A percentile compares a stretch with the other conserved stretches of the same genome.
These are phyloP conservation scores for Coracopsis vasa DNA, from an alignment of 2,113 vertebrate species.

Conservation along the genomic window DNA sequence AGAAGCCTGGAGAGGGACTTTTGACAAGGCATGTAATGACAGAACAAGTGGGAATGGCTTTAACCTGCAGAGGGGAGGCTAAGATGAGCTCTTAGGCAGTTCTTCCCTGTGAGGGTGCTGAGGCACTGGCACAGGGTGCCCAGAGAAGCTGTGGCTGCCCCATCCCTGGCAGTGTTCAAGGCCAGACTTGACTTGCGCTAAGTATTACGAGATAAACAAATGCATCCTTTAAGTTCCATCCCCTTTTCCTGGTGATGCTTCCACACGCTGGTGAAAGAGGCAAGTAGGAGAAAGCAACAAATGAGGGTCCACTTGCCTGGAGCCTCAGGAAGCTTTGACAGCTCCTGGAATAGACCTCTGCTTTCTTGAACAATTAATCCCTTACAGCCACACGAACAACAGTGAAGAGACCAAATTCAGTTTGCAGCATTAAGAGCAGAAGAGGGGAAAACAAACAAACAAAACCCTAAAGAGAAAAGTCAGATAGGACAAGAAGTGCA, in stretches of 20 bases:
- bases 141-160: neutral
- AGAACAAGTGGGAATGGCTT: neutral
- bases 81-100: neutral
- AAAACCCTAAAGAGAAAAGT: neutral
- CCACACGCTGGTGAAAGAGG: neutral
- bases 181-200: neutral
- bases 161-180: neutral
- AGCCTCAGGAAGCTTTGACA: neutral
- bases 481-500: neutral
- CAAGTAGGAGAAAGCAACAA: neutral
- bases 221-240: neutral
- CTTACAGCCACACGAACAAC: neutral
- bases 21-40: neutral
- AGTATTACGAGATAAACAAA: neutral
- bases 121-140: neutral
- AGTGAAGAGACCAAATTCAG: neutral
- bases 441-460: rapidly evolving
- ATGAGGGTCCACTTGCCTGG: neutral
- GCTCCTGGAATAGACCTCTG: neutral
- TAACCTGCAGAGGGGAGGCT: neutral
- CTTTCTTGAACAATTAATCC: neutral
- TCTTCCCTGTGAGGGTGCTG: neutral
- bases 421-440: neutral
- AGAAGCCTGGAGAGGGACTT: neutral
- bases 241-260: neutral